Conservation (phyloP, 2,113 vertebrate genomes). For the Todiramphus chloris region DNA sequence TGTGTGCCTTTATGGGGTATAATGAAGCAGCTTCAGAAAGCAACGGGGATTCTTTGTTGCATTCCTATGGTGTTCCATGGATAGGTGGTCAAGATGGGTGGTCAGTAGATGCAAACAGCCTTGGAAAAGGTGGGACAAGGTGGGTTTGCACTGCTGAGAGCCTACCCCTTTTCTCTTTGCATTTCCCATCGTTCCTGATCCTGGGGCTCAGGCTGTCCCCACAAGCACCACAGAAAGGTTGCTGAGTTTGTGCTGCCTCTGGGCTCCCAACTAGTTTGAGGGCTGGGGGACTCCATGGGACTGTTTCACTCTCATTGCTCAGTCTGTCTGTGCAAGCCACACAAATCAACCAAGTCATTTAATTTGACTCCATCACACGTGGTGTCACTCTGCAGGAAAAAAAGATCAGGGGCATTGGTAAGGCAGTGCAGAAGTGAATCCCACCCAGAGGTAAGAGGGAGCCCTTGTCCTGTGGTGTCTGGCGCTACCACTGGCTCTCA, state of each 20-base stretch:
- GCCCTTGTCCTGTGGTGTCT: background rate
- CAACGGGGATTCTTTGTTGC: background rate
- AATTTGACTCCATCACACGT: background rate
- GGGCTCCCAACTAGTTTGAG: background rate
- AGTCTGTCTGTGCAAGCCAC: background rate
- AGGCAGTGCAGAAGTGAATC: background rate
- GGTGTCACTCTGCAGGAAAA: background rate
- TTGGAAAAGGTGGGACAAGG: background rate
- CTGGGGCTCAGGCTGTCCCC: background rate
- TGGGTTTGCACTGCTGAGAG: background rate
- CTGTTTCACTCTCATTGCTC: background rate
- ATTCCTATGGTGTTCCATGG: background rate
- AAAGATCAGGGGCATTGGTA: background rate
- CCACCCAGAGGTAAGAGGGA: background rate
- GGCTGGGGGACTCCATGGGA: background rate
- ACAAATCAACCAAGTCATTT: background rate
- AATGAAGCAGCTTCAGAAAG: background rate
- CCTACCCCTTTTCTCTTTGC: background rate
- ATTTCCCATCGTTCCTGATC: background rate
- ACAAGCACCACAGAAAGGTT: background rate
- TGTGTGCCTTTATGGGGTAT: background rate
- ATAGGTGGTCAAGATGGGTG: background rate
- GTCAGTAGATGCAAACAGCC: background rate
- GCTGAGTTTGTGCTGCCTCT: background rate
- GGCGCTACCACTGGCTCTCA: background rate